A percentile compares a stretch with the other conserved stretches of the same genome.
Conservation (phyloP, 2,888 invertebrate species). For the Strigamia crassipes region DNA sequence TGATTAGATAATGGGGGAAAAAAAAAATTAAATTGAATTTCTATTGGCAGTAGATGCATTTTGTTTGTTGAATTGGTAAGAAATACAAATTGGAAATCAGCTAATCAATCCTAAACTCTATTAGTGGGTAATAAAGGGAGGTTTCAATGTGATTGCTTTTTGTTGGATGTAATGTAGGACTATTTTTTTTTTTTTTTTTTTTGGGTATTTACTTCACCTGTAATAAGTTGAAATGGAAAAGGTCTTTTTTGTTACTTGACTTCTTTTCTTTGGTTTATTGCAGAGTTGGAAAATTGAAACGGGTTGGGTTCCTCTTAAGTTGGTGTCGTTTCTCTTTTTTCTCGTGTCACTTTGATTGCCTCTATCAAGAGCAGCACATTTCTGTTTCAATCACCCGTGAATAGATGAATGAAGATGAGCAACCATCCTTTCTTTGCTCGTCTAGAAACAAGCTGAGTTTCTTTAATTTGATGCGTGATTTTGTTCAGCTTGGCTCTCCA, state of each 20-base stretch:
- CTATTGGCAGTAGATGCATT: no score
- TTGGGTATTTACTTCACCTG: not conserved
- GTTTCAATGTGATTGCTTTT: no score
- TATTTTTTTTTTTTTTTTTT: not conserved
- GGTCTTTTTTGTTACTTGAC: not conserved
- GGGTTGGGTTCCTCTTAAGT: slow-evolving; percentile 8
- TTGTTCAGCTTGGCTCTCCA: not conserved
- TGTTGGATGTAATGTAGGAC: no score
- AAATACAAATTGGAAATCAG: no score
- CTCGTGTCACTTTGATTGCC: slow-evolving; percentile 11
- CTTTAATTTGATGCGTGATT: no score
- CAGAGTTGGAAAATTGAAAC: not conserved
- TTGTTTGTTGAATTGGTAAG: no score
- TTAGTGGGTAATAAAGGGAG: no score
- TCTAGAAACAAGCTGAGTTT: not conserved
- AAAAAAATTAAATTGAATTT: no score
- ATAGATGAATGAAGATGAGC: slow-evolving; percentile 18
- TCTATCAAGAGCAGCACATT: slow-evolving; percentile 17
- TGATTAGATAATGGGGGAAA: no score
- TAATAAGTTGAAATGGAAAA: not conserved
- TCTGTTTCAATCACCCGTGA: slow-evolving; percentile 3
- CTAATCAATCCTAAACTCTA: no score
- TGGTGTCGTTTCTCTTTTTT: slow-evolving; percentile 5
- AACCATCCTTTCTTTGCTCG: not conserved
- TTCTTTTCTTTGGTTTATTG: not conserved